These are phyloP conservation scores for Cephus spinipes DNA, from an alignment of 2,888 invertebrate genomes.

Conservation along the genomic window DNA sequence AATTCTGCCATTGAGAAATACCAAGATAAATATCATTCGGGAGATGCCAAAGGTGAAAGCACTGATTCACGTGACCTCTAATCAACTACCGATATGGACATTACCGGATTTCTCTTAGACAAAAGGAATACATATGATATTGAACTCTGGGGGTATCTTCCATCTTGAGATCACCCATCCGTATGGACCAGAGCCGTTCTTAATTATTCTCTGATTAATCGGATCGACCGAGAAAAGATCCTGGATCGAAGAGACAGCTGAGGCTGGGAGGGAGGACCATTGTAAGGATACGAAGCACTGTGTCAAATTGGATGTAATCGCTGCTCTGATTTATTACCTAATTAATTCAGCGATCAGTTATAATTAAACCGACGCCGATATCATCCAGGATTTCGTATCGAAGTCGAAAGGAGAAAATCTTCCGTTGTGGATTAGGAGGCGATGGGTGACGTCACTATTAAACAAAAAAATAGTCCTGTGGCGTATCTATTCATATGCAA, in stretches of 20 bases:
- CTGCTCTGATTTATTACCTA: conserved; percentile 17
- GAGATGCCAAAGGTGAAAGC: not conserved
- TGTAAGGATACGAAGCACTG: not conserved
- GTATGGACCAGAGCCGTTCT: not conserved
- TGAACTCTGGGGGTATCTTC: too few relatives aligned
- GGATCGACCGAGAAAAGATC: not conserved
- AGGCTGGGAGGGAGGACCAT: too few relatives aligned
- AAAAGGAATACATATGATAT: not conserved
- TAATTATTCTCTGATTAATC: conserved; percentile 21
- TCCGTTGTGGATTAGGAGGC: too few relatives aligned
- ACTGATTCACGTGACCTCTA: not conserved
- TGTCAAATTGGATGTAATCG: conserved; percentile 17
- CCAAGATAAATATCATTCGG: not conserved
- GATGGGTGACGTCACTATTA: too few relatives aligned
- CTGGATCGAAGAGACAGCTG: not conserved
- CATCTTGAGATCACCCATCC: conserved; percentile 1
- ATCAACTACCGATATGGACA: not conserved
- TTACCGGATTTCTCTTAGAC: not conserved
- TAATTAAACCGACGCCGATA: conserved; percentile 12
- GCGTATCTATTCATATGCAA: too few relatives aligned
- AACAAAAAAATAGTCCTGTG: too few relatives aligned
- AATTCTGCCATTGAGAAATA: not conserved
- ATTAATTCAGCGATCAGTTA: conserved; percentile 19
- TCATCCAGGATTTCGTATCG: conserved; percentile 7
- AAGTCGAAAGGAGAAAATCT: too few relatives aligned